Percentiles rank a stretch among this genome's conserved stretches.
phyloP scores from a whole-genome alignment of 2,888 invertebrate species.

The Cephus rjabovi region DNA sequence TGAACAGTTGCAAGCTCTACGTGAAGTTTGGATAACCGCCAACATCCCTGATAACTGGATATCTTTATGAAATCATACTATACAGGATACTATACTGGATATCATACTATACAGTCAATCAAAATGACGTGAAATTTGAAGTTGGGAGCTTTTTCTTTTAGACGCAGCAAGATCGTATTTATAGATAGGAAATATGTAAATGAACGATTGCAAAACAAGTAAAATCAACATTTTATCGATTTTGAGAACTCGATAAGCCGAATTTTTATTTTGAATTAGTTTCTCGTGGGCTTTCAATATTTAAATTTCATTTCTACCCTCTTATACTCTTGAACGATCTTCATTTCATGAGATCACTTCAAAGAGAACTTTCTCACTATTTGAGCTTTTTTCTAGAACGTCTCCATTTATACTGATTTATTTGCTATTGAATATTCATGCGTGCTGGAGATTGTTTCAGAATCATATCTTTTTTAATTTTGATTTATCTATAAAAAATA shows the following conservation, averaged over 20 bases:
- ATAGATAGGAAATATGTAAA: not conserved
- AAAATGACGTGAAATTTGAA: not conserved
- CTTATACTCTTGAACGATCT: not conserved
- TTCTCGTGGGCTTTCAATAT: not conserved
- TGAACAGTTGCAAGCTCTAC: not conserved
- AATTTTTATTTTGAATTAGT: not conserved
- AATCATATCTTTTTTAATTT: no score
- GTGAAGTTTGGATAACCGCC: not conserved
- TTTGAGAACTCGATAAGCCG: not conserved
- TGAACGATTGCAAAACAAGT: not conserved
- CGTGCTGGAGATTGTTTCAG: not conserved
- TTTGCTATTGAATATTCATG: not conserved
- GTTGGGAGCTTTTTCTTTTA: not conserved
- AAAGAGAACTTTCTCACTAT: not conserved
- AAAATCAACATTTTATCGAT: not conserved
- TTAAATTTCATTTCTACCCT: not conserved
- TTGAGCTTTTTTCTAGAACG: not conserved
- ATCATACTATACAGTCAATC: not conserved
- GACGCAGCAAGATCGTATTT: not conserved
- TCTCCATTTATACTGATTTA: not conserved
- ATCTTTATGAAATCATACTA: not conserved
- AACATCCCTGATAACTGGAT: not conserved
- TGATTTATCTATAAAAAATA: no score
- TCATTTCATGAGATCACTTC: not conserved
- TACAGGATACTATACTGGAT: no score